These are phyloP conservation scores for Uloborus plumipes DNA, from an alignment of 2,888 invertebrate genomes.

Conservation along the genomic window DNA sequence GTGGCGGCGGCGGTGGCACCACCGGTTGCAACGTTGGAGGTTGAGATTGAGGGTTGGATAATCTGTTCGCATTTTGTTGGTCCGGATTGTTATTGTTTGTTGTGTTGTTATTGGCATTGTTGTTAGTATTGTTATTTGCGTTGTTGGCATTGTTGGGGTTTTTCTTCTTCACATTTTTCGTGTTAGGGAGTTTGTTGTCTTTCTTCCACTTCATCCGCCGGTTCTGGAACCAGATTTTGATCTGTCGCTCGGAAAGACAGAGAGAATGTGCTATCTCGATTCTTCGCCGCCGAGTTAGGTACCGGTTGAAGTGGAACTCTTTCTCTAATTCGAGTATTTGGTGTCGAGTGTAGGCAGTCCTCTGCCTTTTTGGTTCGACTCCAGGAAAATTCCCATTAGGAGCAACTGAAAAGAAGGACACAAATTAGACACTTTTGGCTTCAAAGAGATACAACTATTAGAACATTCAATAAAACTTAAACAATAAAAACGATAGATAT, in stretches of 20 bases:
- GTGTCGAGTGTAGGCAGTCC: conserved; percentile 97
- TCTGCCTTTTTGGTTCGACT: conserved; percentile 94
- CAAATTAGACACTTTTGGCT: background rate
- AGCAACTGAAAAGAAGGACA: conserved; percentile 46
- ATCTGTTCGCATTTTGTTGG: conserved; percentile 63
- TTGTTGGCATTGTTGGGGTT: conserved; percentile 71
- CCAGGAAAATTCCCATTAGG: conserved; percentile 80
- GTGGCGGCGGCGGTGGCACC: conserved; percentile 44
- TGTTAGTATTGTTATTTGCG: conserved; percentile 73
- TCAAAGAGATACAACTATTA: no score
- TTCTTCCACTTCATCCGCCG: conserved; percentile 86
- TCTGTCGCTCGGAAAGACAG: conserved; percentile 91
- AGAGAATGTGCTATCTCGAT: conserved; percentile 98
- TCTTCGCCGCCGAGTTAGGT: conserved; percentile 92
- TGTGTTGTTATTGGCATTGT: conserved; percentile 42
- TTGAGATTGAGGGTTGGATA: conserved; percentile 59
- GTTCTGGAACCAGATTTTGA: conserved; percentile 88
- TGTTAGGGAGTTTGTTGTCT: conserved; percentile 89
- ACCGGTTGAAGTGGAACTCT: conserved; percentile 97
- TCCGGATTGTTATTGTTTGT: conserved; percentile 74
- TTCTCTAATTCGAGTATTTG: conserved; percentile 97
- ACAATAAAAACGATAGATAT: no score
- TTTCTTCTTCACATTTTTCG: conserved; percentile 83
- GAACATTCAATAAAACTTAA: no score
- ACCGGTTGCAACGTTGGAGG: conserved; percentile 58